A percentile compares a stretch with the other conserved stretches of the same genome.
phyloP scores from a whole-genome alignment of 2,113 vertebrate species.

The Chionis minor region DNA sequence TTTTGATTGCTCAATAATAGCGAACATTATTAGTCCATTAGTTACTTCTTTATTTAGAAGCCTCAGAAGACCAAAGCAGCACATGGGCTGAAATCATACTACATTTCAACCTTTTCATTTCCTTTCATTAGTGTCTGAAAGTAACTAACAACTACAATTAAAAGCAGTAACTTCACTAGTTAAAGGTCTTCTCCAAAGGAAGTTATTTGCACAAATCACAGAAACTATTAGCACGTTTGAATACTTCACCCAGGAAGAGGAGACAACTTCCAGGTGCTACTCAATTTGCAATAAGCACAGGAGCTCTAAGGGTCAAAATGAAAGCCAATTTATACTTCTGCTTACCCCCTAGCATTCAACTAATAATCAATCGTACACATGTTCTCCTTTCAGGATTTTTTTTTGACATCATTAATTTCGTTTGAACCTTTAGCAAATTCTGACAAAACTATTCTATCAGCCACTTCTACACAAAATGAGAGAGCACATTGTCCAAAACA shows the following conservation, averaged over 20 bases:
- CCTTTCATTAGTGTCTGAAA: conserved; percentile 22
- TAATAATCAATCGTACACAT: background rate
- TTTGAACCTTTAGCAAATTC: background rate
- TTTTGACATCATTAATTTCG: background rate
- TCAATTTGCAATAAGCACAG: background rate
- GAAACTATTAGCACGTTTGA: background rate
- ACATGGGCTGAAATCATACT: background rate
- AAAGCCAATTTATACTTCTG: background rate
- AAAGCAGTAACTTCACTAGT: background rate
- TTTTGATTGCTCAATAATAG: conserved; percentile 62
- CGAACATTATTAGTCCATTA: conserved; percentile 66
- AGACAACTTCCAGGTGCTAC: background rate
- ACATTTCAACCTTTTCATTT: conserved; percentile 45
- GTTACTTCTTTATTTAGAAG: conserved; percentile 49
- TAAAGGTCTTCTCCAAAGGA: background rate
- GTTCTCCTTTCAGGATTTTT: background rate
- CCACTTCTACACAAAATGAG: background rate
- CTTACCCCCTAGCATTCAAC: background rate
- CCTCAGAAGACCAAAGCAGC: conserved; percentile 45
- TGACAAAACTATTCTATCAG: background rate
- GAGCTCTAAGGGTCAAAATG: background rate
- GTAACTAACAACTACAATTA: conserved; percentile 29
- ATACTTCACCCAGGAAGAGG: background rate
- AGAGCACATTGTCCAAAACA: background rate
- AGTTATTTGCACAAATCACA: background rate